A percentile compares a stretch with the other conserved stretches of the same genome.
These are phyloP conservation scores for Hypomecis atomaria DNA, from an alignment of 2,888 invertebrate genomes.

Conservation along the genomic window DNA sequence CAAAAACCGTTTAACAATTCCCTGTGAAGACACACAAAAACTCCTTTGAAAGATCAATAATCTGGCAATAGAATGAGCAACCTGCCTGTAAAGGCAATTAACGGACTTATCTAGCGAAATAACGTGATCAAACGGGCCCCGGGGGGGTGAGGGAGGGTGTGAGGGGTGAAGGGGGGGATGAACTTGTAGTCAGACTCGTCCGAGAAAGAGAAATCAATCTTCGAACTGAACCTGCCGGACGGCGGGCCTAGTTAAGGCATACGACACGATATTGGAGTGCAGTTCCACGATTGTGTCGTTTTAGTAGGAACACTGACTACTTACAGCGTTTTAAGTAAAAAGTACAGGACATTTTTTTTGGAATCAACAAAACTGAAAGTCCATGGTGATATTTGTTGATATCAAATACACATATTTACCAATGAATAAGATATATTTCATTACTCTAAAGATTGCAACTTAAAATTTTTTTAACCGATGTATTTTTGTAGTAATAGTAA, in stretches of 20 bases:
- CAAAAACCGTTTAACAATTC: slow-evolving; percentile 70
- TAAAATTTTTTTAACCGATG: too few relatives aligned
- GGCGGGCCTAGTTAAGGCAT: slow-evolving; percentile 41
- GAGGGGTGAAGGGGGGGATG: slow-evolving; percentile 43
- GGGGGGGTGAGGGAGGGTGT: slow-evolving; percentile 30
- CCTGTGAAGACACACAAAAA: slow-evolving; percentile 76
- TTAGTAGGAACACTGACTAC: too few relatives aligned
- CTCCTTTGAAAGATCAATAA: slow-evolving; percentile 71
- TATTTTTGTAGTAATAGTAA: too few relatives aligned
- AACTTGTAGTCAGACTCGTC: slow-evolving; percentile 62
- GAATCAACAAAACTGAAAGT: too few relatives aligned
- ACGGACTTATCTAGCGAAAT: slow-evolving; percentile 75
- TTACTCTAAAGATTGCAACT: too few relatives aligned
- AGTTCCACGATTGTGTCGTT: too few relatives aligned
- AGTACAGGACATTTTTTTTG: too few relatives aligned
- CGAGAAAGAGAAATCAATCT: slow-evolving; percentile 79
- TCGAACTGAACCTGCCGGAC: slow-evolving; percentile 65
- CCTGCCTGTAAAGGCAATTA: slow-evolving; percentile 77
- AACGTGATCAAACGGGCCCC: slow-evolving; percentile 69
- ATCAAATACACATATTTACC: too few relatives aligned
- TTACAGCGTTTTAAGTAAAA: too few relatives aligned
- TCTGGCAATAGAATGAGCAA: slow-evolving; percentile 69
- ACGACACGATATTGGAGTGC: slow-evolving; percentile 52
- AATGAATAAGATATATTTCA: too few relatives aligned
- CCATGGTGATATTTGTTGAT: too few relatives aligned